A percentile compares a stretch with the other conserved stretches of the same genome.
These are phyloP conservation scores for Villa cingulata DNA, from an alignment of 2,888 invertebrate species.

Conservation along the genomic window DNA sequence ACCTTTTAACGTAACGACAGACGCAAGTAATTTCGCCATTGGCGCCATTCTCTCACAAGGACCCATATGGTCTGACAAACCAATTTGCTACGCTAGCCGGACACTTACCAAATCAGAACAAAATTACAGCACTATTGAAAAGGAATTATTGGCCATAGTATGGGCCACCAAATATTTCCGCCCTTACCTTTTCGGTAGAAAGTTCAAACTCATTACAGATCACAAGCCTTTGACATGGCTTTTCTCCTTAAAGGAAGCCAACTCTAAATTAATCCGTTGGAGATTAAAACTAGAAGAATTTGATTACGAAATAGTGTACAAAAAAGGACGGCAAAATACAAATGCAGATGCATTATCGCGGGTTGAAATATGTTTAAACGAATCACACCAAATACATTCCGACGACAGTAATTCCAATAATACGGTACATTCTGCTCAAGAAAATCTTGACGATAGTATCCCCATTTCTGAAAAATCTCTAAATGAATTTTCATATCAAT, in stretches of 20 bases:
- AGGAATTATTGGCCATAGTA: background rate
- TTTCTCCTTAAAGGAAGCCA: background rate
- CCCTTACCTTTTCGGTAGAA: background rate
- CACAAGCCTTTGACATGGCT: background rate
- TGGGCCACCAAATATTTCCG: background rate
- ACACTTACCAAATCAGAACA: too few relatives aligned
- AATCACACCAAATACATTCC: too few relatives aligned
- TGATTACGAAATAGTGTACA: background rate
- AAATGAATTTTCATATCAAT: too few relatives aligned
- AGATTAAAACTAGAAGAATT: background rate
- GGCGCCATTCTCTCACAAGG: too few relatives aligned
- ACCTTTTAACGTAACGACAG: too few relatives aligned
- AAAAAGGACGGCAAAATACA: background rate
- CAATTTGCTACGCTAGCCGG: too few relatives aligned
- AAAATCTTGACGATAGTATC: background rate
- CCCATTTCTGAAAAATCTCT: too few relatives aligned
- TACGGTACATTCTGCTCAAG: background rate
- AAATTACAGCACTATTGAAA: background rate
- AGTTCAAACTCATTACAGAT: background rate
- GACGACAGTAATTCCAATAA: too few relatives aligned
- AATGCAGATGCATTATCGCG: too few relatives aligned
- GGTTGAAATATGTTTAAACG: too few relatives aligned
- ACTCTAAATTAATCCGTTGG: background rate
- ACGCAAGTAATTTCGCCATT: too few relatives aligned
- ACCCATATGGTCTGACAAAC: too few relatives aligned